Evolutionary conservation across 2,113 vertebrate species (phyloP).

Genomic region (Sylvicapra grimmia): DNA sequence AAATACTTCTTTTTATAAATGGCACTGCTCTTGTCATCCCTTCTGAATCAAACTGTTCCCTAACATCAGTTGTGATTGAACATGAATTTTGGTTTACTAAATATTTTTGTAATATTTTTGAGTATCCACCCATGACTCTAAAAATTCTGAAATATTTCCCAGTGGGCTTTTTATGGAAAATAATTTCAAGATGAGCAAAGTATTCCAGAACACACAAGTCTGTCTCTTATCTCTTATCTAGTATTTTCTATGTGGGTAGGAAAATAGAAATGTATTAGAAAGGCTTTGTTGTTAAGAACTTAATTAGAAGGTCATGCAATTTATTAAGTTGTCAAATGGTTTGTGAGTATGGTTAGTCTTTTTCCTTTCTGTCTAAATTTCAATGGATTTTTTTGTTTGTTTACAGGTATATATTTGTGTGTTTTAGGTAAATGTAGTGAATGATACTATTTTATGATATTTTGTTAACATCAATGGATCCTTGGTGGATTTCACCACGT

Average conservation of each 20-base stretch:
- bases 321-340: neutral
- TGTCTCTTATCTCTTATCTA: constrained; percentile 5
- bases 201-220: neutral
- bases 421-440: neutral
- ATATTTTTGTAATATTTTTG: constrained; percentile 42
- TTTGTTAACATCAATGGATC: neutral
- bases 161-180: constrained; percentile 15
- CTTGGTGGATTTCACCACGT: neutral
- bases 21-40: neutral
- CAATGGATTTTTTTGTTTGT: neutral
- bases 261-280: neutral
- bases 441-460: neutral
- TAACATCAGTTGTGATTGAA: neutral
- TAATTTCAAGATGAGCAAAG: constrained; percentile 42
- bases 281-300: neutral
- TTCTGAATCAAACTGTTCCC: constrained; percentile 21
- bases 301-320: neutral
- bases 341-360: neutral
- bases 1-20: neutral
- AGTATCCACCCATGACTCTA: constrained; percentile 22
- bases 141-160: constrained; percentile 38
- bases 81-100: constrained; percentile 25
- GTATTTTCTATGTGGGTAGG: neutral
- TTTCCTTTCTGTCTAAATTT: neutral
- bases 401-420: neutral